phyloP scores from a whole-genome alignment of 1,140 invertebrate species.

The Whitmania pigra region DNA sequence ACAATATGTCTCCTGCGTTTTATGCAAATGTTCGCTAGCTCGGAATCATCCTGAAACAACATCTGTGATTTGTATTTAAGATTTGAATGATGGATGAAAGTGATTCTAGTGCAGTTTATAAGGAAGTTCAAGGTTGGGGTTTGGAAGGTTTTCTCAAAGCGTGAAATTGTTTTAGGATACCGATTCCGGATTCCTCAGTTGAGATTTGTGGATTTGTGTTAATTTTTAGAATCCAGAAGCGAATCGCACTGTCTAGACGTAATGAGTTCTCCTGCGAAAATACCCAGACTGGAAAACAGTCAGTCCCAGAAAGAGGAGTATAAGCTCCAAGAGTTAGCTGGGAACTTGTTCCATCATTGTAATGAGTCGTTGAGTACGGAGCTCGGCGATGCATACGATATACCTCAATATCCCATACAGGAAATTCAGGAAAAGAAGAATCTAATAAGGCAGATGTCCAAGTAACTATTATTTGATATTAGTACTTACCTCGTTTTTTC shows the following conservation, averaged over 20 bases:
- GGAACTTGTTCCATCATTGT: conserved; percentile 17
- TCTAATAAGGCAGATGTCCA: conserved; percentile 77
- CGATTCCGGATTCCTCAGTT: no score
- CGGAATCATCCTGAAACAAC: no score
- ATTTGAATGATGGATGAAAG: not conserved
- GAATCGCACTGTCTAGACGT: not conserved
- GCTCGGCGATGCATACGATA: conserved; percentile 82
- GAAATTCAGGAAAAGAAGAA: conserved; percentile 83
- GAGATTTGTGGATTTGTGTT: no score
- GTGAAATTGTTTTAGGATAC: no score
- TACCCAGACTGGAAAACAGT: not conserved
- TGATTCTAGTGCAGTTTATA: not conserved
- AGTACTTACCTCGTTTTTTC: conserved; percentile 8
- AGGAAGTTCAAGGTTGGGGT: not conserved
- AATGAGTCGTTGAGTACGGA: conserved; percentile 47
- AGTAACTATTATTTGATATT: no score
- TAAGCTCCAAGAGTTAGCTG: conserved; percentile 15
- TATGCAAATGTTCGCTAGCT: no score
- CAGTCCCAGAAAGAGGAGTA: not conserved
- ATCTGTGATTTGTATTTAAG: not conserved
- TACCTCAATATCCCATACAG: conserved; percentile 91
- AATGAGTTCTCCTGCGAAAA: not conserved
- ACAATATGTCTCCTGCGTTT: no score
- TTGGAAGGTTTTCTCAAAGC: not conserved
- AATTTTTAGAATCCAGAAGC: conserved; percentile 2